Base-by-base conservation (phyloP, 2,797 vertebrate genomes). In the Gymnopithys bicolor region DNA sequence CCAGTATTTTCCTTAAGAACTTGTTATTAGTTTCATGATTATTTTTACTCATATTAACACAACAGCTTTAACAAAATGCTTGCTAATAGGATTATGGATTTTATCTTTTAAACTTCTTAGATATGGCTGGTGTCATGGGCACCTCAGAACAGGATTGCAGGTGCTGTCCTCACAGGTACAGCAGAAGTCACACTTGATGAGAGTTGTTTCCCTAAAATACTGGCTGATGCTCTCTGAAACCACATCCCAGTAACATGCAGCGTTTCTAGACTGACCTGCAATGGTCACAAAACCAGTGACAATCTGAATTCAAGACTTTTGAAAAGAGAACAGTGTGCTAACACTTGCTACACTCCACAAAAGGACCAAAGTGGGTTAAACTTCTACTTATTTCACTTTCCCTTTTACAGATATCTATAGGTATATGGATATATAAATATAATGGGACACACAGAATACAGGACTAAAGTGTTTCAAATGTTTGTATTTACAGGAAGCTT, bases 21-120 rank as follows among this genome's bases (percentile, higher is more conserved):
- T 39, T 71, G 3, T 45, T n/a, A 63, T 17, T 85, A 7, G 48
- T 58, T 67, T 53, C 9, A 32, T 1, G 0, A 82, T 86, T 87
- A 68, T 75, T 92, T 92, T 93, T 81, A 86, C 39, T 56, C 7
- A 0, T 17, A 41, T 37, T 46, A 81, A 91, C 55, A 75, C 76
- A 90, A 76, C 0, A 0, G 64, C 77, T 67, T 87, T 66, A 89
- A 56, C 43, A 85, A 90, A 95, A 78, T 10, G 10, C 58, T 73
- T 69, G 32, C 32, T 94, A 92, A 92, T 27, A 87, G 45, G 91
- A 90, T 90, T 93, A 75, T 25, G 33, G 19, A 0, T 68, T 87
- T 77, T 77, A 84, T 81, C 79, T 62, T 90, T 53, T 83, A 89
- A 91, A 91, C 90, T 85, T 43, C 82, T 95, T 83, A 81, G 56